Percentiles rank a stretch among this genome's conserved stretches.
Conservation (phyloP, 2,113 vertebrate species). For the Anguilla rostrata region DNA sequence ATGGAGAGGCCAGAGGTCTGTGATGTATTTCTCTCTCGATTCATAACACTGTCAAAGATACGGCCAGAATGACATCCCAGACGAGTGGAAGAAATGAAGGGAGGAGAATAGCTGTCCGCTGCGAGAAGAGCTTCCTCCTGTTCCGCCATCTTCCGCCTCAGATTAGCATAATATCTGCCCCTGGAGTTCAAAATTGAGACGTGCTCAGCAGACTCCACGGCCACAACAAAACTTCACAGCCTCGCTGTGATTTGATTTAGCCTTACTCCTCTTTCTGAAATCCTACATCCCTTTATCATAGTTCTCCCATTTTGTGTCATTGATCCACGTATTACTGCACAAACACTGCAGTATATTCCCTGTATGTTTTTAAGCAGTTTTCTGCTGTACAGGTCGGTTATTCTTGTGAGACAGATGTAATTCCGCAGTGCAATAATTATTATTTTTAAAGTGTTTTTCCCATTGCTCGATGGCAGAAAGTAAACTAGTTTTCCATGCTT, state of each 20-base stretch:
- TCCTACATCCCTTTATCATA: not conserved
- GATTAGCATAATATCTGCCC: not conserved
- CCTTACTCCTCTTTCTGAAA: not conserved
- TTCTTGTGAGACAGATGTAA: not conserved
- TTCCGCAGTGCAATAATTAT: not conserved
- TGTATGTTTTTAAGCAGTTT: not conserved
- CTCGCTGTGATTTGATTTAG: not conserved
- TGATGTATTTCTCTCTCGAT: not conserved
- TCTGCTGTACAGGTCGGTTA: not conserved
- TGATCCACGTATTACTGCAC: not conserved
- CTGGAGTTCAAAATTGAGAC: too few species aligned
- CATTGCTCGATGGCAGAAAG: not conserved
- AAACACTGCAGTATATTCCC: not conserved
- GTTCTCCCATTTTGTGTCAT: not conserved
- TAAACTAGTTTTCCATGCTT: not conserved
- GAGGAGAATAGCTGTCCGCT: not conserved
- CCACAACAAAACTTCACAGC: not conserved
- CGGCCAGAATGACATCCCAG: not conserved
- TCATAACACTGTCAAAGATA: not conserved
- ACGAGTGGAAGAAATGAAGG: not conserved
- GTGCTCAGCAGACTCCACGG: too few species aligned
- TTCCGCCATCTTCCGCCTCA: not conserved
- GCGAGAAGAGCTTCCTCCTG: not conserved
- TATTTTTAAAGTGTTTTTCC: not conserved
- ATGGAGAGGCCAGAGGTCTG: not conserved